phyloP scores from a whole-genome alignment of 2,888 invertebrate genomes.

The Ectemnius lituratus region DNA sequence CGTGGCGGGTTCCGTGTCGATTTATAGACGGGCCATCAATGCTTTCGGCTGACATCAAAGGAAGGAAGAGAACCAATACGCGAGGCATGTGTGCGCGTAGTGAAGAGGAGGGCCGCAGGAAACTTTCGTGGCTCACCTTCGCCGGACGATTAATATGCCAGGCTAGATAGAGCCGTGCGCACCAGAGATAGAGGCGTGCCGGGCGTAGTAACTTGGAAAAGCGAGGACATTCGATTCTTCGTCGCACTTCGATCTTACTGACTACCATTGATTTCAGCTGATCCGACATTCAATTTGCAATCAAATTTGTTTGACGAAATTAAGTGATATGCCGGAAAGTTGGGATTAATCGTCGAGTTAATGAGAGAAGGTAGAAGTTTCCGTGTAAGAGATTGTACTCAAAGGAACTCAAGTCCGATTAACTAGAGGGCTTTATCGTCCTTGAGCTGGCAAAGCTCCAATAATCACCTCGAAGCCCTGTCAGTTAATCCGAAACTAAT shows the following conservation, averaged over 20 bases:
- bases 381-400: background rate
- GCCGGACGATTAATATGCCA: conserved; percentile 27
- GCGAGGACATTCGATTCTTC: conserved; percentile 24
- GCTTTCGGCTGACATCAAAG: no score
- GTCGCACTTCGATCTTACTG: conserved; percentile 6
- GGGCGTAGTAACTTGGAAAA: background rate
- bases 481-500: conserved; percentile 74
- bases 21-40: no score
- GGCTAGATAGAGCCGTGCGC: conserved; percentile 39
- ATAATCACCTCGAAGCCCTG: conserved; percentile 74
- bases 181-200: conserved; percentile 22
- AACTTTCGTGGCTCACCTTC: background rate
- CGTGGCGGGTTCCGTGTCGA: no score
- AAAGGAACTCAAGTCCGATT: conserved; percentile 64
- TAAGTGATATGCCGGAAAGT: background rate
- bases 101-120: background rate
- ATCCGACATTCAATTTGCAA: background rate
- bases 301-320: background rate
- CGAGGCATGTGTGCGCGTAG: no score
- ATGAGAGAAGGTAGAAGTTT: background rate
- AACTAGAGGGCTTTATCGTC: conserved; percentile 71
- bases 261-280: no score
- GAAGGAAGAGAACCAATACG: no score
- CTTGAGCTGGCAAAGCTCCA: conserved; percentile 73
- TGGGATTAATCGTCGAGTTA: background rate